phyloP scores from a whole-genome alignment of 1,140 invertebrate genomes.

The Rhagoletis zephyria region DNA sequence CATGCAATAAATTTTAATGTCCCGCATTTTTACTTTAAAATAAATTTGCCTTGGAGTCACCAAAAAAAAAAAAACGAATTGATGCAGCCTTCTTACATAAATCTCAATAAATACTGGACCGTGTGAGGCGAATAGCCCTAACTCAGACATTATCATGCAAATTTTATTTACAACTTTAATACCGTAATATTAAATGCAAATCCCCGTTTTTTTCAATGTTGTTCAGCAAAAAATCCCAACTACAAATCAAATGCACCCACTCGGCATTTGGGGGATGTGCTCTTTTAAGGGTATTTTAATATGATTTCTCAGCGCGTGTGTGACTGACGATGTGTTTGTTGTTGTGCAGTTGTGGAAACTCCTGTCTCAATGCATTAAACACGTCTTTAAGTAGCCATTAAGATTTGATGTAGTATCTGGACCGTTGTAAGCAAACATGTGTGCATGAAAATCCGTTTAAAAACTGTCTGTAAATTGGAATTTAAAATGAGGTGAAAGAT shows the following conservation, averaged over 20 bases:
- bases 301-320: neutral
- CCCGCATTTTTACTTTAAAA: slow-evolving; percentile 8
- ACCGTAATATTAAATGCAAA: slow-evolving; percentile 46
- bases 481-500: neutral
- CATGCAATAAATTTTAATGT: slow-evolving; percentile 45
- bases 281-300: neutral
- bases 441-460: slow-evolving; percentile 17
- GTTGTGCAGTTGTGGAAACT: neutral
- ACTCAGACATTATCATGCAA: slow-evolving; percentile 43
- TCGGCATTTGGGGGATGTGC: neutral
- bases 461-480: neutral
- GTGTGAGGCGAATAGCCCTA: neutral
- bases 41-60: neutral
- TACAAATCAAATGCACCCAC: slow-evolving; percentile 47
- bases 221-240: slow-evolving; percentile 19
- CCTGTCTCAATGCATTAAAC: slow-evolving; percentile 2
- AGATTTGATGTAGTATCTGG: slow-evolving; percentile 47
- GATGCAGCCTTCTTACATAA: neutral
- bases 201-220: slow-evolving; percentile 14
- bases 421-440: slow-evolving; percentile 34
- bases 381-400: slow-evolving; percentile 49
- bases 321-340: neutral
- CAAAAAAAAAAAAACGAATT: neutral
- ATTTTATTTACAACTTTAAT: slow-evolving; percentile 48
- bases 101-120: slow-evolving; percentile 37